phyloP scores from a whole-genome alignment of 2,888 invertebrate species.

The Tigriopus californicus region DNA sequence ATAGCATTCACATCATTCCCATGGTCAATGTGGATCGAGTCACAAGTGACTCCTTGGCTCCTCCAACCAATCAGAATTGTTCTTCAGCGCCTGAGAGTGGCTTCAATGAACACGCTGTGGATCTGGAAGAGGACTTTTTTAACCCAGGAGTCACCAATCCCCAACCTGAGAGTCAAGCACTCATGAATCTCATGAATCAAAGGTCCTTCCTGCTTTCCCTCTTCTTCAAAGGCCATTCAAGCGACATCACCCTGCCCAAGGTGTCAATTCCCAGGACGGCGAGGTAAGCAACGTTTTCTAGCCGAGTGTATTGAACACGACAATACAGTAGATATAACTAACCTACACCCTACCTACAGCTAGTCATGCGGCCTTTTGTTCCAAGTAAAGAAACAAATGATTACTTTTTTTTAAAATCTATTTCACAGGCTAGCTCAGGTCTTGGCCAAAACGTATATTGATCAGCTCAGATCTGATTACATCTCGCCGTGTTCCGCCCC shows the following conservation, averaged over 20 bases:
- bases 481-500: not conserved
- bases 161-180: not conserved
- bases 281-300: not conserved
- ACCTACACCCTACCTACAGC: too few species aligned
- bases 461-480: not conserved
- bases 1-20: conserved; percentile 2
- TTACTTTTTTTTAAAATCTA: not conserved
- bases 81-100: not conserved
- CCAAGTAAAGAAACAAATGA: too few species aligned
- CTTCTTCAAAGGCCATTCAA: not conserved
- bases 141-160: not conserved
- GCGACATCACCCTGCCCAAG: not conserved
- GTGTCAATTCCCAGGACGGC: not conserved
- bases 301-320: too few species aligned
- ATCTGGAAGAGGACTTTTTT: conserved; percentile 5
- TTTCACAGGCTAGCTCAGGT: not conserved
- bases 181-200: conserved; percentile 1
- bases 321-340: too few species aligned
- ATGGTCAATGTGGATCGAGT: not conserved
- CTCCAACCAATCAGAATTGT: too few species aligned
- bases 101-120: not conserved
- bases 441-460: not conserved
- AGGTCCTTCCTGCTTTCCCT: not conserved
- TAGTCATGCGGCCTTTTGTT: too few species aligned
- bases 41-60: not conserved